phyloP scores from a whole-genome alignment of 2,797 vertebrate genomes.

The Centroberyx gerrardi region DNA sequence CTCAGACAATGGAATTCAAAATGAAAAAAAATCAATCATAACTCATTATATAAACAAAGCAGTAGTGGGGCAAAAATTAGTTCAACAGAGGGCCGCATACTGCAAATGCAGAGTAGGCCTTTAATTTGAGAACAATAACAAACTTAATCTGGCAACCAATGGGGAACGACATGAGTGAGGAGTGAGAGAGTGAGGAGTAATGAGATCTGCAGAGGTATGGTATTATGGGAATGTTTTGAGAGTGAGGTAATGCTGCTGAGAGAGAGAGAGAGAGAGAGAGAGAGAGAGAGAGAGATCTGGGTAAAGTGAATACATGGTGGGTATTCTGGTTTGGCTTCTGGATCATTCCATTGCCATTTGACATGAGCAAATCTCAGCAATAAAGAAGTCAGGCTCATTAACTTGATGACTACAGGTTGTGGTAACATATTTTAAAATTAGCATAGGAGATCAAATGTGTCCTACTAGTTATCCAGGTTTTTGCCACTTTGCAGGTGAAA shows the following conservation, averaged over 20 bases:
- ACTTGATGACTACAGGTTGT: constrained; percentile 26
- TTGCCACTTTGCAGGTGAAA: constrained; percentile 31
- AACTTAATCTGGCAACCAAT: constrained; percentile 29
- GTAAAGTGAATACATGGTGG: constrained; percentile 41
- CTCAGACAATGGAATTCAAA: neutral
- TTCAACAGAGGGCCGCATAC: constrained; percentile 5
- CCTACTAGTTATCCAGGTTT: constrained; percentile 19
- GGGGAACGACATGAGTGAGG: neutral
- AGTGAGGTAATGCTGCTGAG: constrained; percentile 69
- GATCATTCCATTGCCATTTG: constrained; percentile 39
- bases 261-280: constrained; percentile 21
- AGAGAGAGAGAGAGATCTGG: constrained; percentile 38
- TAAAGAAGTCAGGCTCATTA: constrained; percentile 29
- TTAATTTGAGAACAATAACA: constrained; percentile 25
- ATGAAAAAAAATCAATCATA: too few species aligned
- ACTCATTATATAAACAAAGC: neutral
- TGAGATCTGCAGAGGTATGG: constrained; percentile 55
- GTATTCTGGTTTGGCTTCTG: constrained; percentile 40
- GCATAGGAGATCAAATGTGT: constrained; percentile 22
- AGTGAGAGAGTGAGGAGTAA: constrained; percentile 44
- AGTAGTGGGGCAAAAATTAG: constrained; percentile 3
- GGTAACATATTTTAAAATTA: constrained; percentile 35
- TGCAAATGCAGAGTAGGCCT: neutral
- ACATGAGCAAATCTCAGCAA: constrained; percentile 44
- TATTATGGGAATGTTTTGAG: constrained; percentile 65